Base-by-base conservation (phyloP, 1,140 invertebrate genomes). In the Micrasema longulum region DNA sequence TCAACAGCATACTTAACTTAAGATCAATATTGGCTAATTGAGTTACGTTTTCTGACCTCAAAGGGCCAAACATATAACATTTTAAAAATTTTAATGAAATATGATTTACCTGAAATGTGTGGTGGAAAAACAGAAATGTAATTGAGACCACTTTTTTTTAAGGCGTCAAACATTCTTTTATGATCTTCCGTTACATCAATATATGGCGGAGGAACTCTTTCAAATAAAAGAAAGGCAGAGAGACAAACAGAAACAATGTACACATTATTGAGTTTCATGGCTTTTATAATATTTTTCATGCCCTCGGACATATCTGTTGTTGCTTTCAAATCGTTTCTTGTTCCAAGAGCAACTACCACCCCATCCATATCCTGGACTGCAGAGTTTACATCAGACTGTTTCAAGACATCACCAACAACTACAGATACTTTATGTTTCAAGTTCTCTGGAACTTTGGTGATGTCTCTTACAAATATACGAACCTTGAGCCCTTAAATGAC, bases 61-160 rank as follows among this genome's bases (percentile, higher is more conserved):
- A n/a, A n/a, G n/a, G n/a, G n/a, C n/a, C n/a, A n/a, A n/a, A n/a
- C n/a, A n/a, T n/a, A n/a, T n/a, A n/a, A n/a, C n/a, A n/a, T n/a
- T n/a, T n/a, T n/a, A n/a, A n/a, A n/a, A n/a, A n/a, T n/a, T n/a
- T n/a, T n/a, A n/a, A n/a, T n/a, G n/a, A n/a, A n/a, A n/a, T n/a
- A 41, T 7, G 14, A 41, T n/a, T 16, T 80, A 90, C 90, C 90
- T 77, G 91, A 87, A 80, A 95, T 95, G 76, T 94, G 93, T n/a
- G 93, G 93, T 35, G 94, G 93, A 75, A 91, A 88, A 26, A 94
- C 87, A 5, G 92, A 92, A 76, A 95, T 87, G 86, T 90, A 96
- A 67, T 95, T 90, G 48, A 93, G 80, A 0, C 83, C 83, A 43
- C 89, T 90, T 0, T 84, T 84, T 78, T 92, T 91, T 10, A 94